phyloP scores from a whole-genome alignment of 2,113 vertebrate genomes.

The Mirounga angustirostris region DNA sequence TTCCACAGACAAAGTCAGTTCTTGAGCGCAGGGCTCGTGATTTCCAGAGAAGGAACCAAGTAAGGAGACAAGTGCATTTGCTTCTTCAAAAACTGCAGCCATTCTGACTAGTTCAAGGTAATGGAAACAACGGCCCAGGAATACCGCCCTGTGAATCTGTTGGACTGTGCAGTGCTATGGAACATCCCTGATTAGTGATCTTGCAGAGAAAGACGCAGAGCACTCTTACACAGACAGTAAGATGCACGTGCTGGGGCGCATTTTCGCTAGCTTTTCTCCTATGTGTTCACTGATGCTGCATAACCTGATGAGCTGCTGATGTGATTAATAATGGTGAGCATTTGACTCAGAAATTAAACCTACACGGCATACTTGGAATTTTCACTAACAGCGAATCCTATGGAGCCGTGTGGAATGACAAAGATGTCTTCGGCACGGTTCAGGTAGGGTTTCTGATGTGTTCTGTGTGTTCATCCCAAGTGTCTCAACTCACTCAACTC shows the following conservation, averaged over 20 bases:
- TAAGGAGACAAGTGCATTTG: neutral
- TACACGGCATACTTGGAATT: neutral
- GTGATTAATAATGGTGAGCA: neutral
- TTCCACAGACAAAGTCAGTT: neutral
- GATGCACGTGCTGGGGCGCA: neutral
- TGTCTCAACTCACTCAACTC: neutral
- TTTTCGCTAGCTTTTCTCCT: neutral
- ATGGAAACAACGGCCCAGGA: neutral
- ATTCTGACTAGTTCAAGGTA: neutral
- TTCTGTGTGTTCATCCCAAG: neutral
- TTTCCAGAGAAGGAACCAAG: neutral
- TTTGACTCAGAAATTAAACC: neutral
- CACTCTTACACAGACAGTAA: neutral
- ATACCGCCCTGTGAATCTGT: neutral
- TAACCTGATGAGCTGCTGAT: neutral
- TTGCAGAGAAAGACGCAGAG: neutral
- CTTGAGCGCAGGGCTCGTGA: neutral
- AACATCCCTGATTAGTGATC: neutral
- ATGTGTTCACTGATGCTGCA: neutral
- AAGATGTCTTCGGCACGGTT: neutral
- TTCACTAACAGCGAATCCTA: neutral
- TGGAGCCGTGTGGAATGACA: too few relatives aligned
- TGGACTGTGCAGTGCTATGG: neutral
- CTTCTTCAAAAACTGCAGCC: neutral
- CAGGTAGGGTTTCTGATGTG: neutral